phyloP scores from a whole-genome alignment of 30 jellyfish, hydroid and myxozoan genomes.

The Hydractinia echinata region DNA sequence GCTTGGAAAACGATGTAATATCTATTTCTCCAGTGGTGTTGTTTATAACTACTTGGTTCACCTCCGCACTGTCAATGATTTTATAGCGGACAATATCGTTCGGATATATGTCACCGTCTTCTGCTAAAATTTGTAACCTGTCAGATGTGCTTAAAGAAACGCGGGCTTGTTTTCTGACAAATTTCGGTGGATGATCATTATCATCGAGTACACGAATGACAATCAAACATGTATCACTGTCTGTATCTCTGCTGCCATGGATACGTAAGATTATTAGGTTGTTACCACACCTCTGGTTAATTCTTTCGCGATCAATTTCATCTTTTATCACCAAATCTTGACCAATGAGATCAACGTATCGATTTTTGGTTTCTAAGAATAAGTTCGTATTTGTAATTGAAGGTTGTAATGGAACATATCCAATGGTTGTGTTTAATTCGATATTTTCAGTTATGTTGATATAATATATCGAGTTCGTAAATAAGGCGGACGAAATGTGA shows the following conservation, averaged over 20 bases:
- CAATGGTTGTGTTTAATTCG: background rate
- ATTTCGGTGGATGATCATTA: slow-evolving; percentile 28
- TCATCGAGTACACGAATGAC: slow-evolving; percentile 12
- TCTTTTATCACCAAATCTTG: background rate
- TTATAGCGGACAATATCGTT: background rate
- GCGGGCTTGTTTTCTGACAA: background rate
- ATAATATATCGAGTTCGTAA: background rate
- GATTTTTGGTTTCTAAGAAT: background rate
- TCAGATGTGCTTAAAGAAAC: background rate
- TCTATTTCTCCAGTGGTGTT: background rate
- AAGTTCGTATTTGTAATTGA: background rate
- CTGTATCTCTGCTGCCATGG: background rate
- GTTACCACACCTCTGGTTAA: background rate
- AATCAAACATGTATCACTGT: background rate
- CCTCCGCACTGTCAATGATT: background rate
- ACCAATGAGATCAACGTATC: background rate
- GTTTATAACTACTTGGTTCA: background rate
- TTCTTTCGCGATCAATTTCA: slow-evolving; percentile 6
- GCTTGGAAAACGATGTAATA: background rate
- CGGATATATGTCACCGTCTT: background rate
- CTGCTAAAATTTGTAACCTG: background rate
- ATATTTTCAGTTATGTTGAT: background rate
- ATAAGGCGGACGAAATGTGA: background rate
- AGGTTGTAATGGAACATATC: background rate
- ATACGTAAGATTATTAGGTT: background rate